Evolutionary conservation across 2,113 vertebrate species (phyloP).

Genomic region (Epinephelus lanceolatus): DNA sequence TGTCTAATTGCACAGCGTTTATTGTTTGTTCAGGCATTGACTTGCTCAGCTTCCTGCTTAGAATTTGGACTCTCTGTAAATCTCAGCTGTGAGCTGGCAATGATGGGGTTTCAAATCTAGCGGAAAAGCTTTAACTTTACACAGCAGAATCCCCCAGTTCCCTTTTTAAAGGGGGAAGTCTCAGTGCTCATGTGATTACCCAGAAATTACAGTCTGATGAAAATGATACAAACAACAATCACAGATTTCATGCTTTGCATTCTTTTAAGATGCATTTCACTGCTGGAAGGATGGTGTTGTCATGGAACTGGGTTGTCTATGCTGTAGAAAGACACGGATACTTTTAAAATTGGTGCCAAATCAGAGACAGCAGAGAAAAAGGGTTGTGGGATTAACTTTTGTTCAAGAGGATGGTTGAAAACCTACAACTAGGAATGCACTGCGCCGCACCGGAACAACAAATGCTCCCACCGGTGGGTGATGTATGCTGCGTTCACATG

Average conservation of each 20-base stretch:
- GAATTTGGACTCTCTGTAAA: slow-evolving; percentile 46
- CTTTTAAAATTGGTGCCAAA: no score
- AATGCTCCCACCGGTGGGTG: no score
- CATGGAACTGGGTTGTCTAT: no score
- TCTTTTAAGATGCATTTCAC: neutral
- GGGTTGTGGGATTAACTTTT: no score
- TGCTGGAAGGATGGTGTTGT: no score
- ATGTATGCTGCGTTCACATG: no score
- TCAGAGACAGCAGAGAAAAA: no score
- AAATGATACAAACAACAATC: slow-evolving; percentile 14
- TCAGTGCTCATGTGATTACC: slow-evolving; percentile 27
- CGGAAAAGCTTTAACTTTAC: slow-evolving; percentile 44
- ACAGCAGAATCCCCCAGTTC: slow-evolving; percentile 34
- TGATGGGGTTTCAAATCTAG: slow-evolving; percentile 54
- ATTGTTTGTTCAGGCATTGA: slow-evolving; percentile 61
- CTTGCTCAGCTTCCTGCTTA: slow-evolving; percentile 43
- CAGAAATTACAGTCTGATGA: slow-evolving; percentile 40
- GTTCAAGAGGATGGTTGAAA: no score
- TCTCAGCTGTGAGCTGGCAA: slow-evolving; percentile 42
- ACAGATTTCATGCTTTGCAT: slow-evolving; percentile 19
- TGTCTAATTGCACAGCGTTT: slow-evolving; percentile 66
- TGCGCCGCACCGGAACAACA: no score
- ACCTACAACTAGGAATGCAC: no score
- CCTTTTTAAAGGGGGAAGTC: slow-evolving; percentile 25
- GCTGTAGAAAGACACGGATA: no score